Base-by-base conservation (phyloP, 2,888 invertebrate species). In the Alloplasta piceator region DNA sequence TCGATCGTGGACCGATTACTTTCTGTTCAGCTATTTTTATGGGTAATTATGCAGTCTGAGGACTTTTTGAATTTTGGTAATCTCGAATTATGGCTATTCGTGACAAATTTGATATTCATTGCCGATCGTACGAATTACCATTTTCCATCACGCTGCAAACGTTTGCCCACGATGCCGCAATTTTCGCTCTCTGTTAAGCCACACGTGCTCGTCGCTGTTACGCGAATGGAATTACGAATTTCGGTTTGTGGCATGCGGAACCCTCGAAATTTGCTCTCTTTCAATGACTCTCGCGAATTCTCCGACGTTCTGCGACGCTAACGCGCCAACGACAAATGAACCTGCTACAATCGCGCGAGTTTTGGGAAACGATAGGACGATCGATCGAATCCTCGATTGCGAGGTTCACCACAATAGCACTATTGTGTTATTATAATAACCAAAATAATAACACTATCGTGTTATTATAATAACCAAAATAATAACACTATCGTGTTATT, bases 371-470 rank as follows among this genome's bases (percentile, higher is more conserved):
- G 87, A 86, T 85, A 85, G 83, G 80, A 85, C 86, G 84, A 88
- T 87, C 88, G 87, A 88, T 87, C 84, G 86, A 88, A 87, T 88
- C 83, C 82, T 83, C 75, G 86, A 85, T 86, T 86, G 78, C 76
- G 70, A 46, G 26, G 70, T 70, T 64, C n/a, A n/a, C 46, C n/a
- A 46, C 46, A n/a, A 46, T 46, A 10, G 46, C n/a, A n/a, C n/a
- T n/a, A n/a, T n/a, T n/a, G n/a, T n/a, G n/a, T n/a, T n/a, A n/a
- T n/a, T n/a, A n/a, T n/a, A n/a, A n/a, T n/a, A n/a, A n/a, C n/a
- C n/a, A n/a, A n/a, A n/a, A n/a, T n/a, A n/a, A n/a, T n/a, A n/a
- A n/a, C n/a, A n/a, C n/a, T n/a, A n/a, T n/a, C n/a, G n/a, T n/a
- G n/a, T n/a, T n/a, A n/a, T n/a, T n/a, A n/a, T n/a, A n/a, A n/a